phyloP scores from a whole-genome alignment of 1,140 invertebrate species.

The Ephestia elutella region DNA sequence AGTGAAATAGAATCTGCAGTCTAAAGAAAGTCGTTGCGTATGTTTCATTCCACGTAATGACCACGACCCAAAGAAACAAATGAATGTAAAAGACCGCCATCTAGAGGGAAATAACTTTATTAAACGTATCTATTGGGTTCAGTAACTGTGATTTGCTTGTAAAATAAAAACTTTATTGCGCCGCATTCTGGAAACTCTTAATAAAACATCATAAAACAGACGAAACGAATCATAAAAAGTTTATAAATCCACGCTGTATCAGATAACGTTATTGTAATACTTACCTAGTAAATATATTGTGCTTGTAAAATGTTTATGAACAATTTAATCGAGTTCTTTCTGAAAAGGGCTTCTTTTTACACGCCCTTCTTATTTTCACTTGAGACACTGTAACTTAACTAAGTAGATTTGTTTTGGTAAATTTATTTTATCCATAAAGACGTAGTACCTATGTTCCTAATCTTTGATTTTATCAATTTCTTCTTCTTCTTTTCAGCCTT shows the following conservation, averaged over 20 bases:
- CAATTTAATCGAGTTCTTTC: not conserved
- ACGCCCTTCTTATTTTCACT: not conserved
- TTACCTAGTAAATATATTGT: not conserved
- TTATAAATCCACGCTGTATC: constrained; percentile 12
- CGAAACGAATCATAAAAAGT: constrained; percentile 12
- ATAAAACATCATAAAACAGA: constrained; percentile 15
- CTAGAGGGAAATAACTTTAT: not conserved
- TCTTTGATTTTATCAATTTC: too few species aligned
- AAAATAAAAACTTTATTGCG: constrained; percentile 14
- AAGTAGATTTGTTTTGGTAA: too few species aligned
- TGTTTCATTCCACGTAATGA: too few species aligned
- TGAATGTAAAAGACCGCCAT: not conserved
- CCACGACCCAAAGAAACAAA: not conserved
- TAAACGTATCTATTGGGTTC: not conserved
- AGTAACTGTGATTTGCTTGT: constrained; percentile 8
- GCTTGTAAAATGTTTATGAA: constrained; percentile 3
- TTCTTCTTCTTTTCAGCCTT: too few species aligned
- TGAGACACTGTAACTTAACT: too few species aligned
- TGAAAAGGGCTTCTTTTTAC: not conserved
- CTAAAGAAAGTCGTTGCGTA: not conserved
- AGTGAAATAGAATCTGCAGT: too few species aligned
- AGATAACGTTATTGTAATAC: constrained; percentile 10
- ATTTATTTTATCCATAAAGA: too few species aligned
- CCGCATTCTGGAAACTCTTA: constrained; percentile 7
- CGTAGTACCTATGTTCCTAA: too few species aligned